Percentiles rank a stretch among this genome's conserved stretches.
Conservation (phyloP, 35 echinoderm and acorn worm genomes). For the Apostichopus parvimensis region DNA sequence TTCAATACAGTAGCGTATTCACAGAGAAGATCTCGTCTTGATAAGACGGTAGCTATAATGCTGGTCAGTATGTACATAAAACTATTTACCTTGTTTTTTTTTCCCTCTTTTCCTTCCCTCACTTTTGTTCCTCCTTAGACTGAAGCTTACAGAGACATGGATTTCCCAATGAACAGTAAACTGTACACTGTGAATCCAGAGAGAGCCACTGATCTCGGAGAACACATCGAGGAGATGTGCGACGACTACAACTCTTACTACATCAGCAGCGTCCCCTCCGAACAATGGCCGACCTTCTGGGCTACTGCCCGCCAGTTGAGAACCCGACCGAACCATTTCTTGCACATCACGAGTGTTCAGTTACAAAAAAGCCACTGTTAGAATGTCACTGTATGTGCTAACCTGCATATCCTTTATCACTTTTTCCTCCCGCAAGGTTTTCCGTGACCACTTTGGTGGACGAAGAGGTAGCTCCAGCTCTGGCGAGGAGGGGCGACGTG, state of each 20-base stretch:
- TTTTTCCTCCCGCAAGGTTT: not conserved
- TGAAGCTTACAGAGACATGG: not conserved
- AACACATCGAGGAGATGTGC: not conserved
- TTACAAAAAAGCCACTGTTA: too few relatives aligned
- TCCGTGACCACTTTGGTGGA: not conserved
- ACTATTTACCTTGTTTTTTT: too few relatives aligned
- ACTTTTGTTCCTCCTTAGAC: not conserved
- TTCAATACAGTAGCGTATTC: too few relatives aligned
- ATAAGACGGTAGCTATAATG: too few relatives aligned
- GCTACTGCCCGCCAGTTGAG: not conserved
- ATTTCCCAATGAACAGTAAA: conserved; percentile 11
- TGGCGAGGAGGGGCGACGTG: not conserved
- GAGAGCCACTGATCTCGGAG: not conserved
- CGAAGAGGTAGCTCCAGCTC: not conserved
- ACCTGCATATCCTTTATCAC: too few relatives aligned
- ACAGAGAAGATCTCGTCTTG: too few relatives aligned
- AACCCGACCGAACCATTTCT: not conserved
- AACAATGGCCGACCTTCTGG: conserved; percentile 13
- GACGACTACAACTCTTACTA: not conserved
- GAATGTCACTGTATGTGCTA: too few relatives aligned
- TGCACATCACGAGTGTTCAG: too few relatives aligned
- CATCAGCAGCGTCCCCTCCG: conserved; percentile 6
- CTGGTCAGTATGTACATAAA: too few relatives aligned
- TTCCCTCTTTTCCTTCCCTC: too few relatives aligned
- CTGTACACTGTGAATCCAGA: conserved; percentile 5